Conservation (phyloP, 2,113 vertebrate genomes). For the Nettapus auritus region DNA sequence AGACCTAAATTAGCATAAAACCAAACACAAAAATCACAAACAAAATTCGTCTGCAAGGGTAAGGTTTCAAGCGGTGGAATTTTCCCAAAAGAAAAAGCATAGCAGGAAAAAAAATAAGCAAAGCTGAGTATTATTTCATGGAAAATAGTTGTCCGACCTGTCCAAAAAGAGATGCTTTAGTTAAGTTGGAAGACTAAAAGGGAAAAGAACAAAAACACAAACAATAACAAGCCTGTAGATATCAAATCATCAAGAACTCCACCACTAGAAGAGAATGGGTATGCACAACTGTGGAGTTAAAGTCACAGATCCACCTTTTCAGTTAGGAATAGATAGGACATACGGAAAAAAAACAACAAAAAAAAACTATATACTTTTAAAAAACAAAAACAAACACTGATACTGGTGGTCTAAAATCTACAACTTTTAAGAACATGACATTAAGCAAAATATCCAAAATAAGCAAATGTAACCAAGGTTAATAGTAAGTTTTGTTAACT, state of each 20-base stretch:
- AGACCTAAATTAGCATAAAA: neutral
- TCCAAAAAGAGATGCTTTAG: neutral
- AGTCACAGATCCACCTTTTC: neutral
- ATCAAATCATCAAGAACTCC: neutral
- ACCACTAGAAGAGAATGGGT: neutral
- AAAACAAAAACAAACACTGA: neutral
- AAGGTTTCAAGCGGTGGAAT: neutral
- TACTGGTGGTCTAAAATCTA: neutral
- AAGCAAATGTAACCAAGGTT: neutral
- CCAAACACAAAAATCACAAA: neutral
- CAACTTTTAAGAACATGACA: neutral
- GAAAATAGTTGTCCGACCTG: neutral
- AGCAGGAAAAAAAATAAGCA: neutral
- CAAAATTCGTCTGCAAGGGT: neutral
- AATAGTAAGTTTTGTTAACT: neutral
- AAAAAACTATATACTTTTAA: neutral
- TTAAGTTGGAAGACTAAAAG: neutral
- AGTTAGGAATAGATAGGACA: neutral
- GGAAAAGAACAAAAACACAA: neutral
- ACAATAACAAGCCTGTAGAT: neutral
- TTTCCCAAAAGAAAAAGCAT: neutral
- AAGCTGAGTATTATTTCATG: neutral
- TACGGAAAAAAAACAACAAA: neutral
- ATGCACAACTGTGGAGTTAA: neutral
- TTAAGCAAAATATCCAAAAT: neutral